Base-by-base conservation (phyloP, 2,888 invertebrate genomes). In the Acrobasis suavella region DNA sequence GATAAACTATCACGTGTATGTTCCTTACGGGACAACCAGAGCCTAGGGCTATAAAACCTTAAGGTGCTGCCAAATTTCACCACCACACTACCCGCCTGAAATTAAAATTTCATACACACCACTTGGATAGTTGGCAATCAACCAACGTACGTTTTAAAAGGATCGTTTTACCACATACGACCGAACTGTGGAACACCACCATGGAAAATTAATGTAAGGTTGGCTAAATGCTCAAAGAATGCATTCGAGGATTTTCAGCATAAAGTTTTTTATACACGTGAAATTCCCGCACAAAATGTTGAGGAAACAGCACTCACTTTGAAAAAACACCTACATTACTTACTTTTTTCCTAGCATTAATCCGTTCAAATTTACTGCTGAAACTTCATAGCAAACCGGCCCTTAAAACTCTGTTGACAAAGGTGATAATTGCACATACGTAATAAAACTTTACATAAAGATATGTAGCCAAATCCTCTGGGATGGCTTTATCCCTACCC, bases 401-500 rank as follows among this genome's bases (percentile, higher is more conserved):
- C 60, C 42, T 51, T 59, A 50, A 50, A 50, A 17, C 38, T 50
- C 9, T 50, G 38, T 37, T 10, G 8, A 42, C 51, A 62, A 55
- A 62, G 62, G 32, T 54, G 46, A 62, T 55, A 62, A 62, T 62
- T 55, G 59, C 50, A 55, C 50, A 52, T 38, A 17, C 52, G 17
- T 64, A 63, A 65, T 65, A 63, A 68, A 72, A 71, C 69, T 69
- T 67, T 67, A 59, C 63, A 61, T 62, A 64, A 63, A 66, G 65
- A 70, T 71, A 66, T 68, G 64, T 65, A 68, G 50, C 39, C 42
- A 50, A 51, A 61, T 61, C 65, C 64, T 58, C 60, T 46, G 71
- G 67, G 69, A 72, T 67, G 69, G 66, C 67, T 66, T 65, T 68
- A 67, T 66, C 62, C 67, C 58, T 16, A 75, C 77, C 76, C 76